These are phyloP conservation scores for Melolontha melolontha DNA, from an alignment of 2,888 invertebrate species.

Conservation along the genomic window DNA sequence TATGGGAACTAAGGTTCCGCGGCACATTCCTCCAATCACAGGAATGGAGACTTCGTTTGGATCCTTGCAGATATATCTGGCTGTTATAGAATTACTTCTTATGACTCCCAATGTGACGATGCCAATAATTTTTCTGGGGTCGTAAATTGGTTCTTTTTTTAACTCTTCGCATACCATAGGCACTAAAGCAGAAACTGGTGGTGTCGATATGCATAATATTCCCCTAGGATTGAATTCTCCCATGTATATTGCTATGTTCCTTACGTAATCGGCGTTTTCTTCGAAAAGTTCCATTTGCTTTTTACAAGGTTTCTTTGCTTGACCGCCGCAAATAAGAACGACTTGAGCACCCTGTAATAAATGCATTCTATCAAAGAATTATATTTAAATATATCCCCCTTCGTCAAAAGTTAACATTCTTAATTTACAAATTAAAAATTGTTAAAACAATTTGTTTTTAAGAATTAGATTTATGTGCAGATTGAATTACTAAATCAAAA, in stretches of 20 bases:
- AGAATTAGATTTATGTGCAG: too few relatives aligned
- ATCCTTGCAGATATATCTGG: slow-evolving; percentile 52
- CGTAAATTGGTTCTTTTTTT: slow-evolving; percentile 58
- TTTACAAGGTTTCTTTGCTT: slow-evolving; percentile 51
- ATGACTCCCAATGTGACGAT: slow-evolving; percentile 54
- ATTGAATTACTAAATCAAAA: too few relatives aligned
- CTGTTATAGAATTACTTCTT: slow-evolving; percentile 57
- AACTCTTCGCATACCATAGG: slow-evolving; percentile 63
- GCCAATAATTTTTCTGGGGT: slow-evolving; percentile 59
- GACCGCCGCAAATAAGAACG: slow-evolving; percentile 60
- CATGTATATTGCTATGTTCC: slow-evolving; percentile 57
- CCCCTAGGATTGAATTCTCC: slow-evolving; percentile 61
- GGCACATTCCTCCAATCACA: slow-evolving; percentile 58
- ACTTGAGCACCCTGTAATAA: slow-evolving; percentile 57
- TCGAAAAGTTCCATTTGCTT: slow-evolving; percentile 56
- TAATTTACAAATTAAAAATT: too few relatives aligned
- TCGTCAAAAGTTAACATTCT: too few relatives aligned
- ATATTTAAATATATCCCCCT: too few relatives aligned
- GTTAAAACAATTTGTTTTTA: too few relatives aligned
- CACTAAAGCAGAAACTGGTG: slow-evolving; percentile 61
- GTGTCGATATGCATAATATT: slow-evolving; percentile 59
- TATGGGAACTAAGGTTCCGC: slow-evolving; percentile 58
- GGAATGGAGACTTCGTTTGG: slow-evolving; percentile 57
- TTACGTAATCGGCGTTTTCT: slow-evolving; percentile 58
- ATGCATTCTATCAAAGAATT: not conserved